Base-by-base conservation (phyloP, 2,888 invertebrate genomes). In the Gastracanthus pulcherrimus region DNA sequence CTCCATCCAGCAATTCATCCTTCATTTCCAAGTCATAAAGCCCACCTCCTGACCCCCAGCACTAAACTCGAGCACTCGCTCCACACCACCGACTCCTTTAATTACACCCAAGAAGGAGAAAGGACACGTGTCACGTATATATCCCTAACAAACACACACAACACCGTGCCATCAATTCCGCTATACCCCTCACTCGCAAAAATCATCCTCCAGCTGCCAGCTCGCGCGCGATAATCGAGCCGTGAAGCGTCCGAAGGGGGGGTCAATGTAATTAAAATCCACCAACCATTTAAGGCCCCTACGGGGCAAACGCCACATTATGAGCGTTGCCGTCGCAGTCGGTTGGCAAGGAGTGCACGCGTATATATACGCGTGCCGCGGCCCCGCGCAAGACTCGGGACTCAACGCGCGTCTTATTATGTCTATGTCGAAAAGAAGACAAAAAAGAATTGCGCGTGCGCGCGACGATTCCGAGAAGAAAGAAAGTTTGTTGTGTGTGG, bases 281-380 rank as follows among this genome's bases (percentile, higher is more conserved):
- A 48, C 23, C 31, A 58, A 19, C 67, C 48, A 13, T n/a, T 48
- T 64, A 62, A 75, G 55, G 45, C 31, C 55, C 55, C 9, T 36
- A 34, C 29, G 67, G 41, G 62, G 67, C 38, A 70, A 62, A 79
- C 87, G 87, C 45, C 51, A n/a, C n/a, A 26, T 86, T 87, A 86
- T 85, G 86, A 87, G 87, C 88, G 89, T 89, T 84, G 89, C 89
- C 88, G 90, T 89, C 85, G 89, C 90, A 90, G 87, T 89, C 86
- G 83, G 88, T 90, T 90, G 87, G 89, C 88, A 90, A 90, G 87
- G 89, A 85, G 90, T 23, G 64, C 80, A 31, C 69, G 66, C 55
- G 23, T 26, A 19, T 13, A 55, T 23, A 23, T 19, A 55, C 55
- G n/a, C n/a, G n/a, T n/a, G n/a, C 55, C 23, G 55, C 55, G 23